Percentiles rank a stretch among this genome's conserved stretches.
phyloP scores from a whole-genome alignment of 2,113 vertebrate species.

The Edolisoma coerulescens region DNA sequence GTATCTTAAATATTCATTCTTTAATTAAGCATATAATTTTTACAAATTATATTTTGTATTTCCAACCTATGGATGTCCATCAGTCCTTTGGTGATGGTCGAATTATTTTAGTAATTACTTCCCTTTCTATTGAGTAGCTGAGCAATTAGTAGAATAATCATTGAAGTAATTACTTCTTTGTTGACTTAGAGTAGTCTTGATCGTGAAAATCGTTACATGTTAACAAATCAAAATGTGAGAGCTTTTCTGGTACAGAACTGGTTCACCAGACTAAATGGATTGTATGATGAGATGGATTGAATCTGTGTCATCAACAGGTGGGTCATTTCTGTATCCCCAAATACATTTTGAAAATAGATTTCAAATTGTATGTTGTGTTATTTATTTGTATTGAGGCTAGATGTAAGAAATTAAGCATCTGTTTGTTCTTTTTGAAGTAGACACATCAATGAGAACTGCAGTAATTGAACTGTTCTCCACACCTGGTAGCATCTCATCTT shows the following conservation, averaged over 20 bases:
- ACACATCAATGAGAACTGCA: background rate
- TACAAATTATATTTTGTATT: background rate
- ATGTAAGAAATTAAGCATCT: background rate
- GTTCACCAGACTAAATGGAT: background rate
- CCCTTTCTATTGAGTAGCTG: background rate
- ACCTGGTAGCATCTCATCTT: background rate
- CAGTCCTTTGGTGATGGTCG: background rate
- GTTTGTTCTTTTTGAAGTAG: background rate
- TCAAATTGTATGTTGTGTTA: background rate
- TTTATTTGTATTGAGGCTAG: background rate
- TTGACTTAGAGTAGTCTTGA: background rate
- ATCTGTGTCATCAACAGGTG: background rate
- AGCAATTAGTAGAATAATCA: conserved; percentile 14
- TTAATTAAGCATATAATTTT: background rate
- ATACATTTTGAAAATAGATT: background rate
- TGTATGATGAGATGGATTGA: background rate
- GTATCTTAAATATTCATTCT: background rate
- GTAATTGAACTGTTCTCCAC: background rate
- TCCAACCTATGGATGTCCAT: background rate
- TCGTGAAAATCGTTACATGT: background rate
- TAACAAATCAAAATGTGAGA: background rate
- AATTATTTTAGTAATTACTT: conserved; percentile 27
- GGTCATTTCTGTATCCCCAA: background rate
- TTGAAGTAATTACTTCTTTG: conserved; percentile 10
- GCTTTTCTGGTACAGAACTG: background rate